Evolutionary conservation across 2,113 vertebrate species (phyloP), one percentile per base, ranked within the genome.

Genomic region (Myanophis thanlyinensis): DNA sequence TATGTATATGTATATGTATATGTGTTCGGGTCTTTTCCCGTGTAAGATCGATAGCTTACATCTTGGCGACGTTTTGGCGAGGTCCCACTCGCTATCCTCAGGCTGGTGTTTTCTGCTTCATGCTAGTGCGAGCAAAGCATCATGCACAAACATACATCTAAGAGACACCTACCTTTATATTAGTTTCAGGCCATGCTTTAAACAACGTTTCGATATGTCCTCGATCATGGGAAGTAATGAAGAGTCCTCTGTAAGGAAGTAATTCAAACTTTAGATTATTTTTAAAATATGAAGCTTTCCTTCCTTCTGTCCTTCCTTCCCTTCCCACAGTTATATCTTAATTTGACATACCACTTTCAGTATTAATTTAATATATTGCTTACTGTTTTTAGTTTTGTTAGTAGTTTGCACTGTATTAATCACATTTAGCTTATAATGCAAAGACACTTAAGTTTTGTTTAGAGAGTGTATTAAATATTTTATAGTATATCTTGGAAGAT

Each of bases 171-270:
- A 99, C 99, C 97, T 97, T 98, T 95, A 99, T 93, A 44, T 97
- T 95, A 89, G 96, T 98, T 96, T 99, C 99, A 88, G 99, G 99
- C 99, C 99, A 99, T 89, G 98, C 98, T 94, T 98, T 98, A 87
- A 99, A 98, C 92, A 99, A 47, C 1, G 98, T 98, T 95, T 98
- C 96, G 73, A 99, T 98, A 94, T 99, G 99, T 22, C 98, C 98
- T 89, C 97, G 97, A 95, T 99, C 99, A 88, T 99, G 98, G 92
- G 99, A 98, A 62, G 98, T 98, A 96, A 99, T 99, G 97, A 99
- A 99, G 90, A 99, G 98, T 47, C 99, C 99, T 96, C 99, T 99
- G 96, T 15, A 95, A 97, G 47, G 3, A 85, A 94, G 93, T 89
- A 93, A 88, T 53, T 52, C 30, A 25, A 51, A 87, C 6, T 85